These are phyloP conservation scores for Apis dorsata DNA, from an alignment of 1,140 invertebrate genomes.

Conservation along the genomic window DNA sequence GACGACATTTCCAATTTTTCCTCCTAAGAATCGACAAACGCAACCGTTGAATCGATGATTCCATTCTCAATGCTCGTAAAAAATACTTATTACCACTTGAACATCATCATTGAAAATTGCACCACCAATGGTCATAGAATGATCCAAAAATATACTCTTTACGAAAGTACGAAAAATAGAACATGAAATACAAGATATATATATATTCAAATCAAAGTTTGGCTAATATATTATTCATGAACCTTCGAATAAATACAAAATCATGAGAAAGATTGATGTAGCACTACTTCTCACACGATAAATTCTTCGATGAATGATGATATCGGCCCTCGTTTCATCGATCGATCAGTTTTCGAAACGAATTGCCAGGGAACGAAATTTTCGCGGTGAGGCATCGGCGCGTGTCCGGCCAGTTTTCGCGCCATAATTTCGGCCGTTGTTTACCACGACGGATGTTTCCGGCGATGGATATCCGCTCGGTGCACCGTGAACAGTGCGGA, in stretches of 20 bases:
- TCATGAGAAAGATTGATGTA: no score
- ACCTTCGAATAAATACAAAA: no score
- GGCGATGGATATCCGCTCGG: constrained; percentile 1
- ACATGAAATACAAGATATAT: no score
- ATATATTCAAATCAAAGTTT: no score
- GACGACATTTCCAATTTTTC: constrained; percentile 40
- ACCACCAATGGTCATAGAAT: not conserved
- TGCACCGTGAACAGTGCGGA: not conserved
- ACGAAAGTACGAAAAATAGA: no score
- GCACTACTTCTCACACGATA: no score
- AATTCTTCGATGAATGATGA: no score
- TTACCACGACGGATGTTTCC: constrained; percentile 12
- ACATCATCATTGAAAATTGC: constrained; percentile 13
- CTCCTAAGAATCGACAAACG: constrained; percentile 35
- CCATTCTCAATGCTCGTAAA: constrained; percentile 33
- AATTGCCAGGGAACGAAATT: constrained; percentile 1
- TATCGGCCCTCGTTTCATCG: not conserved
- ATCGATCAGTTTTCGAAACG: not conserved
- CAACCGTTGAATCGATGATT: not conserved
- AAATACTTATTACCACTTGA: constrained; percentile 18
- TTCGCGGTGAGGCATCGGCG: not conserved
- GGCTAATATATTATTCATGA: no score
- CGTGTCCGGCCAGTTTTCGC: constrained; percentile 14
- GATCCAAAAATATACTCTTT: not conserved
- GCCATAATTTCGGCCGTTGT: constrained; percentile 15